Evolutionary conservation across 2,888 invertebrate species (phyloP).

Genomic region (Sesia apiformis): DNA sequence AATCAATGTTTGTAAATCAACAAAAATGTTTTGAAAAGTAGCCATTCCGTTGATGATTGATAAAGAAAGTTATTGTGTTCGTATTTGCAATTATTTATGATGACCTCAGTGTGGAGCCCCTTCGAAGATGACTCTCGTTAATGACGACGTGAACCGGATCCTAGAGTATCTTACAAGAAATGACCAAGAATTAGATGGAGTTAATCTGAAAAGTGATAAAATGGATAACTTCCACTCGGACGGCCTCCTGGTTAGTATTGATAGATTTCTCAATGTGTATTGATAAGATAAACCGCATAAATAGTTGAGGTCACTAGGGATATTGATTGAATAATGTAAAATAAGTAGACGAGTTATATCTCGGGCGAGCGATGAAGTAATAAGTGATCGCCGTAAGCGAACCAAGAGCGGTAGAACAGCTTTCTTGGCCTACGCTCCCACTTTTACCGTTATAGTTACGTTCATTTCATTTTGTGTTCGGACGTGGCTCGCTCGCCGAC

Average conservation of each 20-base stretch:
- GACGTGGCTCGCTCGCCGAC: conserved; percentile 47
- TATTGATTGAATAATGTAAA: no score
- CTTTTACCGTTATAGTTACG: conserved; percentile 66
- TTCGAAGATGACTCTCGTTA: conserved; percentile 48
- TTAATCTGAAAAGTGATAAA: conserved; percentile 35
- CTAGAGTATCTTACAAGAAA: conserved; percentile 53
- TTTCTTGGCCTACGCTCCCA: conserved; percentile 62
- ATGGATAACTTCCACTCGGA: conserved; percentile 58
- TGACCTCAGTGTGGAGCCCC: conserved; percentile 19
- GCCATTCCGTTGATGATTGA: not conserved
- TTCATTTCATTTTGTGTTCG: conserved; percentile 63
- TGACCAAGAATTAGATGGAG: conserved; percentile 37
- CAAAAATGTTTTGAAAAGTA: not conserved
- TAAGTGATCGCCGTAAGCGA: conserved; percentile 45
- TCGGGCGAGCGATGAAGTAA: conserved; percentile 52
- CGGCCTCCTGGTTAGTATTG: conserved; percentile 50
- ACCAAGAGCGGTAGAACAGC: conserved; percentile 50
- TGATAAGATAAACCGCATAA: conserved; percentile 40
- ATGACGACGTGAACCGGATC: conserved; percentile 56
- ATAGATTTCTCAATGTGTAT: conserved; percentile 1
- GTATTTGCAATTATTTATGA: not conserved
- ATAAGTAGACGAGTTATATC: not conserved
- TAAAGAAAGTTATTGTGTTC: not conserved
- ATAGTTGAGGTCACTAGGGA: no score
- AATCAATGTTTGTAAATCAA: conserved; percentile 12